Conservation (phyloP, 1,140 invertebrate species). For the Papilio xuthus region DNA sequence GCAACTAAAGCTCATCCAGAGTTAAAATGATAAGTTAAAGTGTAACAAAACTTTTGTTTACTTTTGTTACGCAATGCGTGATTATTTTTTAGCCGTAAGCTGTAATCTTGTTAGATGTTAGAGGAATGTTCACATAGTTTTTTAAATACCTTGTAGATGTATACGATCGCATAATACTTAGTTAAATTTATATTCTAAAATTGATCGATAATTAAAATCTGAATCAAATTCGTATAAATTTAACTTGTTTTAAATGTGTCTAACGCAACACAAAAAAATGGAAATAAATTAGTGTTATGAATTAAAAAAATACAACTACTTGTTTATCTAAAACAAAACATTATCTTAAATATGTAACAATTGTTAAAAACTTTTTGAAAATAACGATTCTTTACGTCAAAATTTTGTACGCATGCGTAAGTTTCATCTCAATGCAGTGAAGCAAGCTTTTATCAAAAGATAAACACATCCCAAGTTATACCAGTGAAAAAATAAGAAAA, state of each 20-base stretch:
- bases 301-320: not conserved
- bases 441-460: constrained; percentile 18
- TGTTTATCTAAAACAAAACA: not conserved
- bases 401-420: not conserved
- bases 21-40: not conserved
- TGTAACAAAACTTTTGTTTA: not conserved
- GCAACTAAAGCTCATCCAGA: not conserved
- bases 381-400: not conserved
- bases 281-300: too few species aligned
- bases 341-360: not conserved
- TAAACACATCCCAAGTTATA: not conserved
- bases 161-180: too few species aligned
- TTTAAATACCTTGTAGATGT: too few species aligned
- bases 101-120: not conserved
- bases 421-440: not conserved
- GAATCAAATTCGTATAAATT: too few species aligned
- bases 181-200: too few species aligned
- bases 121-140: too few species aligned
- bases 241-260: too few species aligned
- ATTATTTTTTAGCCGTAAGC: not conserved
- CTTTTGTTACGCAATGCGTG: not conserved
- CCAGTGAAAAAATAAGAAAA: constrained; percentile 2
- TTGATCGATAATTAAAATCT: too few species aligned
- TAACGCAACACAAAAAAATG: too few species aligned
- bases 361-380: not conserved